Base-by-base conservation (phyloP, 2,797 vertebrate species). In the Tapera naevia region DNA sequence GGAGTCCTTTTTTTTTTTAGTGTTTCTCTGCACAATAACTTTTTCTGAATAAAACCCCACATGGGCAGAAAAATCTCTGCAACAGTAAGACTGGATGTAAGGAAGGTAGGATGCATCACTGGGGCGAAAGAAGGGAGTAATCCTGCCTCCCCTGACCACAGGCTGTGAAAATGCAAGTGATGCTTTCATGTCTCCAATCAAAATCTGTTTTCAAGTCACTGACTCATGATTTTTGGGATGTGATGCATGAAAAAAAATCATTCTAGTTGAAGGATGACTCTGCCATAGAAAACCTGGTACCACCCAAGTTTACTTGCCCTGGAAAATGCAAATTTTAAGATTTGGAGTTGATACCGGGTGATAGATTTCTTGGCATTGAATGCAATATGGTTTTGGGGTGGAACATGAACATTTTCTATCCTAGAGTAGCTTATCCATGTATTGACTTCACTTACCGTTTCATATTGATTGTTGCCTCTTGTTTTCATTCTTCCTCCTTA, bases 141-240 rank as follows among this genome's bases (percentile, higher is more conserved):
- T 70, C 19, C 51, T 69, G 37, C 35, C 67, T 67, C 57, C 13
- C 30, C 27, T 0, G 2, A 8, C 27, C 8, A 2, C 0, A 0
- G 37, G 12, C 17, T 53, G 21, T 62, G 60, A 28, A 61, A 61
- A 39, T 5, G 11, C 54, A n/a, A 28, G 41, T 13, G 17, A 14
- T 64, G 19, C 46, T 79, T 87, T 75, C 54, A 9, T 10, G 1
- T 37, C 54, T 41, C 54, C 30, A 27, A 16, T 25, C 12, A 11
- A 62, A 66, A 13, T 73, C 13, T 33, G 45, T 66, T 18, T 7
- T 73, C 13, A 10, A 32, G 35, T 50, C 14, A 45, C 17, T 17
- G 13, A 11, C 13, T 81, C 13, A 0, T 11, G 32, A 0, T 8
- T 54, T 85, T 89, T 71, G 39, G 50, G 30, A 37, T 74, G 28